A percentile compares a stretch with the other conserved stretches of the same genome.
These are phyloP conservation scores for Porites divaricata DNA, from an alignment of 92 coral and sea anemone genomes.

Conservation along the genomic window DNA sequence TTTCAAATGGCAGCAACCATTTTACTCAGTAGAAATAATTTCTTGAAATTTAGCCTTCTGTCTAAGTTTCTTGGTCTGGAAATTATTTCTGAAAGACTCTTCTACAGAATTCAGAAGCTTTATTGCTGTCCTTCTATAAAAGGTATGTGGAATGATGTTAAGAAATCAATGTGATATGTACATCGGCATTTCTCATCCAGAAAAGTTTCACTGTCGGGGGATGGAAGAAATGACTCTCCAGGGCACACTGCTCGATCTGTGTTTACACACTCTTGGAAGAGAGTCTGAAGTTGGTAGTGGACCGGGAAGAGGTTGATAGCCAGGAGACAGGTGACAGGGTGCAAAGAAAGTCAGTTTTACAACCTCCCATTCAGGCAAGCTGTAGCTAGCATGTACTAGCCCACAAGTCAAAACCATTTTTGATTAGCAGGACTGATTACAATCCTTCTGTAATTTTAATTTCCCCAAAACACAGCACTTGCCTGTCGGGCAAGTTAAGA, in stretches of 20 bases:
- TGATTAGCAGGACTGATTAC: too few relatives aligned
- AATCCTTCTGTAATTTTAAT: too few relatives aligned
- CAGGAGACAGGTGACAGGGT: background rate
- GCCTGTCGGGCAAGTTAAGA: too few relatives aligned
- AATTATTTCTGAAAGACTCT: background rate
- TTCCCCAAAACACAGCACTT: too few relatives aligned
- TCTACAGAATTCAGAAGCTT: conserved; percentile 7
- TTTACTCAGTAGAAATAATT: conserved; percentile 13
- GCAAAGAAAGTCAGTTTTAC: too few relatives aligned
- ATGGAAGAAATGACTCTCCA: conserved; percentile 2
- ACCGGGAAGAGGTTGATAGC: background rate
- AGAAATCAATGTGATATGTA: background rate
- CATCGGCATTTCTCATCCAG: background rate
- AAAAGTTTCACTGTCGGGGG: conserved; percentile 6
- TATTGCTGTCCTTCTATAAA: background rate
- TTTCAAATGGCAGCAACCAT: conserved; percentile 6
- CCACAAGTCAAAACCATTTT: too few relatives aligned
- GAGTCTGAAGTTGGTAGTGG: background rate
- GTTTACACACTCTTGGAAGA: conserved; percentile 11
- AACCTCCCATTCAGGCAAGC: too few relatives aligned
- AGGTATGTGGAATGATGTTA: conserved; percentile 5
- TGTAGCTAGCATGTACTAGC: too few relatives aligned
- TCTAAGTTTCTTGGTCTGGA: conserved; percentile 3
- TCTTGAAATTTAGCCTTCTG: conserved; percentile 13
- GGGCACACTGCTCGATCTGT: background rate